These are phyloP conservation scores for Heterohyrax brucei DNA, from an alignment of 2,797 vertebrate species.

Conservation along the genomic window DNA sequence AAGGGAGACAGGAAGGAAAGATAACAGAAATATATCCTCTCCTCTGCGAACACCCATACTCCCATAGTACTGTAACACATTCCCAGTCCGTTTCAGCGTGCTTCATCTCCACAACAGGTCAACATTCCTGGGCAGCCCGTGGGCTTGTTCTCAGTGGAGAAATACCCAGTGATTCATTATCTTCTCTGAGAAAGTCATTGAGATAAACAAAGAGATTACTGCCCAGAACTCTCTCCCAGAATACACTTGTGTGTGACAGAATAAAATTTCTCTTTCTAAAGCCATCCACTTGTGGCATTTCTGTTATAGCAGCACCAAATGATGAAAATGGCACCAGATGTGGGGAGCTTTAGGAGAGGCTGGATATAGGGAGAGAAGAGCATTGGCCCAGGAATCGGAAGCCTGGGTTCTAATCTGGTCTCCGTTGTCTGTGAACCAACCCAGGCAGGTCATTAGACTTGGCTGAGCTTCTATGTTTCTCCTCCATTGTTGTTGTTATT, in stretches of 20 bases:
- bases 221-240: slow-evolving; percentile 43
- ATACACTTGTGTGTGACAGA: not conserved
- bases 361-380: not conserved
- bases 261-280: too few relatives aligned
- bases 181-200: slow-evolving; percentile 54
- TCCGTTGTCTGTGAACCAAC: not conserved
- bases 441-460: not conserved
- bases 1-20: not conserved
- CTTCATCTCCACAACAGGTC: not conserved
- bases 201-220: slow-evolving; percentile 47
- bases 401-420: not conserved
- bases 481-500: not conserved
- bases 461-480: not conserved
- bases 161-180: slow-evolving; percentile 49
- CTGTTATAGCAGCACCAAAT: too few relatives aligned
- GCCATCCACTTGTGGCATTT: too few relatives aligned
- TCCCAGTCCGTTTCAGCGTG: not conserved
- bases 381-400: not conserved
- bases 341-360: not conserved
- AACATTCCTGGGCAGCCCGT: not conserved
- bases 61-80: not conserved
- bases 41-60: not conserved
- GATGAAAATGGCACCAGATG: not conserved
- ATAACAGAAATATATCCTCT: not conserved
- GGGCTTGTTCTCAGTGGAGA: slow-evolving; percentile 48